Evolutionary conservation across 35 echinoderm and acorn worm genomes (phyloP).

Genomic region (Heliocidaris tuberculata): DNA sequence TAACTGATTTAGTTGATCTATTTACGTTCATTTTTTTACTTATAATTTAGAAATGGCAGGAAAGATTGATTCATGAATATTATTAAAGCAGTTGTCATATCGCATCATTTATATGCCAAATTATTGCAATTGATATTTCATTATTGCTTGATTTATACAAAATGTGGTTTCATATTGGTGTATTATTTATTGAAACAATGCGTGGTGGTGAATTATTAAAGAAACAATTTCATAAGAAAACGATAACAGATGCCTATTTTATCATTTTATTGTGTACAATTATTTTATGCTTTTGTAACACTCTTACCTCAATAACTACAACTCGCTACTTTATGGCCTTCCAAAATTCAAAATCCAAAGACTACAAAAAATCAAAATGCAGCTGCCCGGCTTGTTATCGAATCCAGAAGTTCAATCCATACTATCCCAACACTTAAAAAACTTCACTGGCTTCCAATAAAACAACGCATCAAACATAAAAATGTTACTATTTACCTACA

Average conservation of each 20-base stretch:
- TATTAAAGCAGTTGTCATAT: not conserved
- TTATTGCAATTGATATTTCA: not conserved
- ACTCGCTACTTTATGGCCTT: too few relatives aligned
- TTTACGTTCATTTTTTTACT: not conserved
- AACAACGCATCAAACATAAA: too few relatives aligned
- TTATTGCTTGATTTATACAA: not conserved
- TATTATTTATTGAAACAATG: constrained; percentile 25
- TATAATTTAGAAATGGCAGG: not conserved
- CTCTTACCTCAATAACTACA: too few relatives aligned
- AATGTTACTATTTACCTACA: too few relatives aligned
- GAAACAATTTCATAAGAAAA: constrained; percentile 26
- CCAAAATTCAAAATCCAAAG: too few relatives aligned
- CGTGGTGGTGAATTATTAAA: constrained; percentile 38
- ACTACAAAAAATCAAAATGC: too few relatives aligned
- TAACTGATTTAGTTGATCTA: not conserved
- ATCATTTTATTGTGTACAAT: too few relatives aligned
- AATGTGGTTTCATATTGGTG: not conserved
- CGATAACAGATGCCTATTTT: not conserved
- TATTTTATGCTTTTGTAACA: too few relatives aligned
- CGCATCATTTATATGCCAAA: not conserved
- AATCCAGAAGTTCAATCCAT: too few relatives aligned
- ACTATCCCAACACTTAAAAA: too few relatives aligned
- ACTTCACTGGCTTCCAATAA: too few relatives aligned
- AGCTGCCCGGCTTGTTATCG: too few relatives aligned
- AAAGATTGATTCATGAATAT: not conserved